Conservation (phyloP, 2,888 invertebrate genomes). For the Chymomyza caudatula region DNA sequence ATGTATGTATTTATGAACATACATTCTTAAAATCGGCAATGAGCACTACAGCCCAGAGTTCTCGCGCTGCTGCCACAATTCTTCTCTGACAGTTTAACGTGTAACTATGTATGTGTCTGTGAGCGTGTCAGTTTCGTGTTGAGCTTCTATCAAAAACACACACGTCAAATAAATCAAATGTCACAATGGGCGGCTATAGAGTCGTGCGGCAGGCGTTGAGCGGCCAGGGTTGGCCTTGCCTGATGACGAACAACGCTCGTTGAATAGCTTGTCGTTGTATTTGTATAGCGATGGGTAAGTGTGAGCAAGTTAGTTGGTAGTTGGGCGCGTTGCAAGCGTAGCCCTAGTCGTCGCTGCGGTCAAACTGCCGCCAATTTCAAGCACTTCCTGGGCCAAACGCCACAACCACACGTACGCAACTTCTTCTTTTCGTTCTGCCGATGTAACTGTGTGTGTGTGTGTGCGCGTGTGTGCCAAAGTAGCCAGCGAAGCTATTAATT, state of each 20-base stretch:
- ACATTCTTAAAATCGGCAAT: constrained; percentile 47
- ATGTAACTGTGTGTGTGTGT: constrained; percentile 7
- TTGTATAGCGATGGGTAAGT: too few species aligned
- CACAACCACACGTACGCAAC: constrained; percentile 36
- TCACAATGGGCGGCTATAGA: constrained; percentile 63
- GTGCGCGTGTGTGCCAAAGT: constrained; percentile 27
- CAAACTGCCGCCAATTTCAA: constrained; percentile 65
- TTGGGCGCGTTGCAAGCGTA: constrained; percentile 39
- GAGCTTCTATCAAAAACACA: constrained; percentile 75
- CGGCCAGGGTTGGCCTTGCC: constrained; percentile 16
- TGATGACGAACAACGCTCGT: constrained; percentile 58
- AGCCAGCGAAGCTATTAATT: constrained; percentile 57
- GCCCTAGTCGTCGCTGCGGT: constrained; percentile 43
- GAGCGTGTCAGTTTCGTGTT: constrained; percentile 71
- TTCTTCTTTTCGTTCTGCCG: not conserved
- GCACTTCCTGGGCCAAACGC: constrained; percentile 35
- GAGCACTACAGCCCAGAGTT: not conserved
- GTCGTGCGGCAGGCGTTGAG: constrained; percentile 15
- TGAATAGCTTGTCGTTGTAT: constrained; percentile 31
- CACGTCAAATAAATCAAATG: constrained; percentile 77
- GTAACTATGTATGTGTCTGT: constrained; percentile 35
- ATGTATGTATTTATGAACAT: not conserved
- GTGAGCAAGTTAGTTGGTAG: constrained; percentile 15
- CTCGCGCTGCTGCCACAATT: not conserved
- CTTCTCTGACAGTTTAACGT: not conserved